Base-by-base conservation (phyloP, 2,888 invertebrate genomes). In the Eurois occulta region DNA sequence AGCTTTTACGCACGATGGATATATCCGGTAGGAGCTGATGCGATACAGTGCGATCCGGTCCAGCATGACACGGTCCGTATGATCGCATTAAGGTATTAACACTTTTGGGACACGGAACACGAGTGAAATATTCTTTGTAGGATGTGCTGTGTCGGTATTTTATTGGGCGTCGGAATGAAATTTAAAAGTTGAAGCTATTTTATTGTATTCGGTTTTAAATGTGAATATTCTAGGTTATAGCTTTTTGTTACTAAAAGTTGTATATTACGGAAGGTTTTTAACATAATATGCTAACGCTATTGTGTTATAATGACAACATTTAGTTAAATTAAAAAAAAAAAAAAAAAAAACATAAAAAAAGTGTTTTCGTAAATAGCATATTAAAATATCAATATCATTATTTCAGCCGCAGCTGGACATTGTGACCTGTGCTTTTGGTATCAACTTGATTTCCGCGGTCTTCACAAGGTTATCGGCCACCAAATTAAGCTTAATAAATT, bases 51-150 rank as follows among this genome's bases (percentile, higher is more conserved):
- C 62, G 32, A 68, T 60, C 74, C 71, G 64, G 73, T 62, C 21
- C 69, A 35, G 52, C 24, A 48, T 65, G 60, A 35, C 10, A 46
- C 55, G 46, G 28, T n/a, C 55, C 73, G 43, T 58, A 74, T 77
- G 69, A 86, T 84, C 73, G 75, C 35, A 79, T 84, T 84, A 86
- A 55, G 16, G 58, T 72, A 84, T 87, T 82, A 76, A 79, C 77
- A 84, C 60, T 79, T 84, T 81, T 68, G 58, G 71, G 66, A 76
- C 64, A 66, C n/a, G 60, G 41, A n/a, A n/a, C n/a, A n/a, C n/a
- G n/a, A 35, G 21, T 35, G 67, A 60, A 66, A 82, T 71, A 71
- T 78, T 65, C 13, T 65, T 69, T 70, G 41, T 58, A 35, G 0
- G 10, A 52, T n/a, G 18, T 75, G 5, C 35, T 46, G 10, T 32